Conservation (phyloP, 2,888 invertebrate genomes). For the Drosophila kokeensis region DNA sequence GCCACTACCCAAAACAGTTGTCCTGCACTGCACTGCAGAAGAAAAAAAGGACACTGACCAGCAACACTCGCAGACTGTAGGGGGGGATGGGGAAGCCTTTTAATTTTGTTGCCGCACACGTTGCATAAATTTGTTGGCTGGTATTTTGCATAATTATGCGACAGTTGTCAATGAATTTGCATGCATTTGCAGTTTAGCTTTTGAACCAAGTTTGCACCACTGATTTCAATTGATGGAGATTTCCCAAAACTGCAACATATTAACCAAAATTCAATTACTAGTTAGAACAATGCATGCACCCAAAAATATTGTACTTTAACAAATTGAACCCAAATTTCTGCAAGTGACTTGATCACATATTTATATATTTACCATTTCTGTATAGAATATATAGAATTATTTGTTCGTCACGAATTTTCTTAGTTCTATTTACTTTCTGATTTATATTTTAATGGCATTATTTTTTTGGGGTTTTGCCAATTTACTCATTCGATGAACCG, state of each 20-base stretch:
- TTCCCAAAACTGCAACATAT: constrained; percentile 26
- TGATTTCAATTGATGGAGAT: constrained; percentile 23
- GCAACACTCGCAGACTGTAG: neutral
- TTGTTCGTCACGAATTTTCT: neutral
- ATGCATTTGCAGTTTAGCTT: constrained; percentile 34
- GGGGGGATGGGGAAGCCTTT: constrained; percentile 45
- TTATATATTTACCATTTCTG: neutral
- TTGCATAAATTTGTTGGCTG: constrained; percentile 68
- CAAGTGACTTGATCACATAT: neutral
- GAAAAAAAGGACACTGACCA: constrained; percentile 14
- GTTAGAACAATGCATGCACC: constrained; percentile 13
- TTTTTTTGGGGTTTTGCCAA: neutral
- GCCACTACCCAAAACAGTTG: constrained; percentile 14
- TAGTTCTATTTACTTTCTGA: neutral
- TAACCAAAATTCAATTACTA: constrained; percentile 49
- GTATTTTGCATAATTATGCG: constrained; percentile 65
- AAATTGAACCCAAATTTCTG: neutral
- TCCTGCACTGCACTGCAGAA: constrained; percentile 11
- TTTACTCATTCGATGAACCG: neutral
- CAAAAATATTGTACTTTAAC: neutral
- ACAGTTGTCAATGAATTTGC: constrained; percentile 69
- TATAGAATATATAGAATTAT: neutral
- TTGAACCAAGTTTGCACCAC: constrained; percentile 41
- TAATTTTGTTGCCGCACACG: constrained; percentile 62
- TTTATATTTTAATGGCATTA: neutral